phyloP scores from a whole-genome alignment of 2,888 invertebrate genomes.

The Dysmachus trigonus region DNA sequence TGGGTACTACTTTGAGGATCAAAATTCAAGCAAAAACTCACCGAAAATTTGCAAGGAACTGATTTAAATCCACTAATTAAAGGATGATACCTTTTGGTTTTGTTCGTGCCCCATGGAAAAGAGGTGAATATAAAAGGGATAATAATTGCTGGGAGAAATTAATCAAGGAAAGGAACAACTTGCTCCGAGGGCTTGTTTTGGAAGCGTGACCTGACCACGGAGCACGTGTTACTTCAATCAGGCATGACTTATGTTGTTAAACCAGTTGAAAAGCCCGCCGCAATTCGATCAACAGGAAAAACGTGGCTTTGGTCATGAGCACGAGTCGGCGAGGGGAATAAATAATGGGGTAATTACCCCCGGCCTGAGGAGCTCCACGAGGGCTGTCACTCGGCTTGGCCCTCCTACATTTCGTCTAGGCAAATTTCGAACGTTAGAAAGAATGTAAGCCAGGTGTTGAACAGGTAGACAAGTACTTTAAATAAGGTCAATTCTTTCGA shows the following conservation, averaged over 20 bases:
- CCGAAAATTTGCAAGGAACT: background rate
- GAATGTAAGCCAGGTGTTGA: background rate
- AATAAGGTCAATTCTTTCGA: background rate
- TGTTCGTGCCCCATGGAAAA: background rate
- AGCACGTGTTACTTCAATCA: constrained; percentile 16
- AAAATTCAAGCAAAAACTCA: background rate
- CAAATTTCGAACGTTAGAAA: background rate
- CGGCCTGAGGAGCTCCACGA: background rate
- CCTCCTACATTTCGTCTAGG: background rate
- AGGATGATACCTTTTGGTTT: background rate
- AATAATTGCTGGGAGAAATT: background rate
- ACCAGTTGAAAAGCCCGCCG: background rate
- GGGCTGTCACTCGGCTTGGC: background rate
- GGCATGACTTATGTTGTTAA: constrained; percentile 7
- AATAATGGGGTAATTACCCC: constrained; percentile 6
- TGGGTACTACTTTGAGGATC: background rate
- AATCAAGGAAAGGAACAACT: background rate
- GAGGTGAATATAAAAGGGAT: background rate
- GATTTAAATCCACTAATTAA: background rate
- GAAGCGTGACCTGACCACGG: constrained; percentile 9
- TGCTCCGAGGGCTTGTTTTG: background rate
- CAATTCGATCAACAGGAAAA: constrained; percentile 1
- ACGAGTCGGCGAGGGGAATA: constrained; percentile 1
- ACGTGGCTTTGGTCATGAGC: background rate
- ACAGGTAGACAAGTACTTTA: background rate